A percentile compares a stretch with the other conserved stretches of the same genome.
These are phyloP conservation scores for Apostichopus japonicus DNA, from an alignment of 35 echinoderm and acorn worm genomes.

Conservation along the genomic window DNA sequence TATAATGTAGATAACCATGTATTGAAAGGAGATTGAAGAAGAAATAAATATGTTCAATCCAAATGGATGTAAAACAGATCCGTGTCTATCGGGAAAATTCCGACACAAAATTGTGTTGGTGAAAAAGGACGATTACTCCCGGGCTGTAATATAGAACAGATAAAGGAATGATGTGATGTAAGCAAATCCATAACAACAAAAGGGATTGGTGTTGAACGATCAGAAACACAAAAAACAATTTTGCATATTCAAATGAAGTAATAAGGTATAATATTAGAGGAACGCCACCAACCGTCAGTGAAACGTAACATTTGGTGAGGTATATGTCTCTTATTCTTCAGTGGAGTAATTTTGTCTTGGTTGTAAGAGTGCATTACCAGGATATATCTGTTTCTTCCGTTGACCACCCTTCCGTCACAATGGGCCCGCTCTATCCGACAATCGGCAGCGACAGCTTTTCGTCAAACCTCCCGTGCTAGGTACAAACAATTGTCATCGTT, in stretches of 20 bases:
- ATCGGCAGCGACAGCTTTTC: neutral
- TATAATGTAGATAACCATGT: neutral
- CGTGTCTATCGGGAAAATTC: neutral
- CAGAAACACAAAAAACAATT: no score
- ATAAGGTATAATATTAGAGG: no score
- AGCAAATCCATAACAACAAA: no score
- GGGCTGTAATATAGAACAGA: no score
- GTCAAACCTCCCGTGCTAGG: neutral
- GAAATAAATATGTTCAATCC: constrained; percentile 28
- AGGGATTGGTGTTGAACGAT: no score
- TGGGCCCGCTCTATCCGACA: constrained; percentile 48
- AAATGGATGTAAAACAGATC: neutral
- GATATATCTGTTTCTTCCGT: constrained; percentile 30
- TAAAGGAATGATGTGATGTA: no score
- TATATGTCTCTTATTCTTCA: no score
- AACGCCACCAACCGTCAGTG: no score
- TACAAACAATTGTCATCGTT: constrained; percentile 26
- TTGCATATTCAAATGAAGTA: no score
- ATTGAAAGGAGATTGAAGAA: neutral
- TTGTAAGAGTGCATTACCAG: constrained; percentile 34
- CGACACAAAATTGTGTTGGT: constrained; percentile 14
- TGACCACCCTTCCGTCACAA: constrained; percentile 3
- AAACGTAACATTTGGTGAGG: neutral
- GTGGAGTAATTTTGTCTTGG: constrained; percentile 26
- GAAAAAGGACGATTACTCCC: neutral